Percentiles rank a stretch among this genome's conserved stretches.
These are phyloP conservation scores for Meloidogyne floridensis DNA, from an alignment of 1,140 invertebrate species.

Conservation along the genomic window DNA sequence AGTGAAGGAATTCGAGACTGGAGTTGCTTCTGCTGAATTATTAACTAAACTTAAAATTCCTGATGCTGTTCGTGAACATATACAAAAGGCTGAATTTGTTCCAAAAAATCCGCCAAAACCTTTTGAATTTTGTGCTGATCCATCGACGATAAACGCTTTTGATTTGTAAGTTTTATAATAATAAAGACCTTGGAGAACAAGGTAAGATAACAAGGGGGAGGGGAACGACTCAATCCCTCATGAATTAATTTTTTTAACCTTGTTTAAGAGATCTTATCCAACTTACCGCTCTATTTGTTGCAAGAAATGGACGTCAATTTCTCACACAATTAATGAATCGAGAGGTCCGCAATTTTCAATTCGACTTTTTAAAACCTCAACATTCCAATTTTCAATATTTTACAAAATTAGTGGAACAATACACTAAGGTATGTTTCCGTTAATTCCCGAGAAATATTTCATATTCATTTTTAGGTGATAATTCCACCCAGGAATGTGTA, in stretches of 20 bases:
- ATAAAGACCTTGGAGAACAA: no score
- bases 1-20: slow-evolving; percentile 50
- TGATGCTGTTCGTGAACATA: slow-evolving; percentile 78
- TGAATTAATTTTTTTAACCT: no score
- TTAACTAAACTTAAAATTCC: slow-evolving; percentile 76
- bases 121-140: slow-evolving; percentile 96
- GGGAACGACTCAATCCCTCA: no score
- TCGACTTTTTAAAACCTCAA: slow-evolving; percentile 96
- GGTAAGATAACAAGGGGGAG: no score
- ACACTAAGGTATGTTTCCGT: slow-evolving; percentile 78
- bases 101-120: slow-evolving; percentile 92
- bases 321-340: slow-evolving; percentile 96
- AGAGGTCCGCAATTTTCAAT: slow-evolving; percentile 91
- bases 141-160: slow-evolving; percentile 95
- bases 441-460: background rate
- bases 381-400: slow-evolving; percentile 99
- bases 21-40: slow-evolving; percentile 37
- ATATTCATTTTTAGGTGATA: slow-evolving; percentile 69
- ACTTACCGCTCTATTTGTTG: slow-evolving; percentile 96
- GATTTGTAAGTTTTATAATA: slow-evolving; percentile 77
- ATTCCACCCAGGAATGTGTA: slow-evolving; percentile 56
- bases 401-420: slow-evolving; percentile 94
- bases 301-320: slow-evolving; percentile 94
- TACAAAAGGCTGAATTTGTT: slow-evolving; percentile 82
- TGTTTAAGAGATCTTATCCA: slow-evolving; percentile 88